Conservation (phyloP, 2,113 vertebrate species). For the Danionella cerebrum region DNA sequence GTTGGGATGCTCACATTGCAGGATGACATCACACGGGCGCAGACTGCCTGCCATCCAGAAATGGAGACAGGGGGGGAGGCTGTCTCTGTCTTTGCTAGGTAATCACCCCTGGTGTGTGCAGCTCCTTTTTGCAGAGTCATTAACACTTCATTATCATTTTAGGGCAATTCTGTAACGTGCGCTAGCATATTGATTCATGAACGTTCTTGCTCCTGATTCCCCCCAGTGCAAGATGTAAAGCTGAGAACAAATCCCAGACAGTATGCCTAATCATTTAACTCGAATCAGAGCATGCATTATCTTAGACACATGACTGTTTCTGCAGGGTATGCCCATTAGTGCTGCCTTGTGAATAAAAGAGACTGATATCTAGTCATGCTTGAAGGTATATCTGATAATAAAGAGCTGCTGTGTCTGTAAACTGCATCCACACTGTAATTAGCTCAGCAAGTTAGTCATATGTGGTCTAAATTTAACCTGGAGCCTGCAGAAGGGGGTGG, state of each 20-base stretch:
- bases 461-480: background rate
- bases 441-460: conserved; percentile 15
- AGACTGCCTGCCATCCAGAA: conserved; percentile 24
- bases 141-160: conserved; percentile 35
- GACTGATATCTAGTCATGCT: conserved; percentile 31
- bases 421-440: conserved; percentile 4
- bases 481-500: background rate
- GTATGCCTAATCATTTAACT: conserved; percentile 39
- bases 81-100: conserved; percentile 21
- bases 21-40: conserved; percentile 61
- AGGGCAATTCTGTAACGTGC: background rate
- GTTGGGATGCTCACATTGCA: conserved; percentile 56
- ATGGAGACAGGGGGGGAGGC: background rate
- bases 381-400: conserved; percentile 28
- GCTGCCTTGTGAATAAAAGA: conserved; percentile 30
- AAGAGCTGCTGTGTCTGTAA: conserved; percentile 12
- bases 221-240: background rate
- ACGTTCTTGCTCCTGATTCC: background rate
- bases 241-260: conserved; percentile 26
- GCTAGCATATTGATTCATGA: background rate
- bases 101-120: conserved; percentile 16
- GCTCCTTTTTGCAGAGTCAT: conserved; percentile 31
- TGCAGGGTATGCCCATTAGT: conserved; percentile 28
- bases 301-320: conserved; percentile 37
- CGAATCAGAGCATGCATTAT: conserved; percentile 39